Evolutionary conservation across 64 coral and sea anemone genomes (phyloP), one percentile per base, ranked within the genome.

Genomic region (Cladopsammia gracilis): DNA sequence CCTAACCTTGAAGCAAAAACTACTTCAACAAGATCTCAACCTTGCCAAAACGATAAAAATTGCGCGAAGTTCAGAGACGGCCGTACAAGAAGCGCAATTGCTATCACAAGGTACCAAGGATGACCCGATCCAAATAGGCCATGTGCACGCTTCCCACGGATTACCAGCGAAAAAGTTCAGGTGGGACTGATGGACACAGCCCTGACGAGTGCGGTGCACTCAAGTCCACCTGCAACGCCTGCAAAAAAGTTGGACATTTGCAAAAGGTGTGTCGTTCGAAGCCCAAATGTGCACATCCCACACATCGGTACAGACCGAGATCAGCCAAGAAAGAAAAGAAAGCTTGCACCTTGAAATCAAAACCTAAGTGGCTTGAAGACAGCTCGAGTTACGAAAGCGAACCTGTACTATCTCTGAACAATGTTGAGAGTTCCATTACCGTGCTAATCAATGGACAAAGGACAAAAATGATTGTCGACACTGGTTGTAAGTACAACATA

Each of bases 401-500:
- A 47, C 62, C 48, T 2, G 76, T 90, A 7, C 15, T 78, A 4
- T 90, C 62, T 15, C 51, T 90, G 23, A 90, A 78, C 76, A 79
- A 64, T 57, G 18, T 15, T 49, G 19, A 79, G 25, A 77, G 75
- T 22, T 64, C 76, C n/a, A 23, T 57, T 20, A 48, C 64, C 50
- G 67, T 73, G 8, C 54, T 58, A 57, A 60, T 80, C 3, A 90
- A 90, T 71, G 88, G 59, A 50, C 88, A 78, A 50, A 90, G 18
- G 65, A 76, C 19, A 14, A 86, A 86, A n/a, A 86, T 88, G 86
- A 74, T 88, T 12, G 19, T 58, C 11, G 70, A 88, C 25, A 88
- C 76, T 6, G 74, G 76, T 20, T 81, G 89, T 82, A 80, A 90
- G 76, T 71, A 90, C 58, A 71, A 82, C 8, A 77, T 66, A 59